Conservation (phyloP, 1,140 invertebrate genomes). For the Zaprionus inermis region DNA sequence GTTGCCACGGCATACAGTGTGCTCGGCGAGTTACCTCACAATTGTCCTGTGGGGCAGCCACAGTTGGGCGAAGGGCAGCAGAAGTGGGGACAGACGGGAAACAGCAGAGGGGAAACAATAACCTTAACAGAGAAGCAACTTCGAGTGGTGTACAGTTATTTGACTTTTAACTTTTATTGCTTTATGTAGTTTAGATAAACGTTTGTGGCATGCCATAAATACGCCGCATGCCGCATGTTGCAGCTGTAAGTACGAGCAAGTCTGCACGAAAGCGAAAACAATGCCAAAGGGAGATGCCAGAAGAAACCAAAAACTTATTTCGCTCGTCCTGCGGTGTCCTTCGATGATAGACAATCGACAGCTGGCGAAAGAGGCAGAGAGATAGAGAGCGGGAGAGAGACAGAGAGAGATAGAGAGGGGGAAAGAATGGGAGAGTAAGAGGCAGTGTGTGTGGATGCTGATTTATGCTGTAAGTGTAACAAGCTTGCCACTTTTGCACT, state of each 20-base stretch:
- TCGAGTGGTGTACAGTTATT: conserved; percentile 71
- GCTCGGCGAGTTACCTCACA: conserved; percentile 1
- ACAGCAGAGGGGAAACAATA: conserved; percentile 28
- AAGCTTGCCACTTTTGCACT: conserved; percentile 62
- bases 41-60: conserved; percentile 48
- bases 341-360: conserved; percentile 77
- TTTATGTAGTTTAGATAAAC: conserved; percentile 82
- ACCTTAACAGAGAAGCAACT: conserved; percentile 53
- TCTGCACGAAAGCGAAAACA: conserved; percentile 41
- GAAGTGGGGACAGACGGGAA: no score
- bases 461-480: conserved; percentile 78
- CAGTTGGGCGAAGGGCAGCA: conserved; percentile 18
- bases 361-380: conserved; percentile 28
- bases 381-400: background rate
- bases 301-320: conserved; percentile 24
- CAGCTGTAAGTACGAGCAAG: conserved; percentile 18
- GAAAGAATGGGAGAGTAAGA: background rate
- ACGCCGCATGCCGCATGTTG: conserved; percentile 54
- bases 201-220: conserved; percentile 81
- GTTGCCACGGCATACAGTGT: background rate
- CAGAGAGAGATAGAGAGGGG: background rate
- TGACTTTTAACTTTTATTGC: conserved; percentile 82
- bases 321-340: conserved; percentile 53
- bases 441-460: conserved; percentile 19
- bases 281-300: conserved; percentile 51